Percentiles rank a stretch among this genome's conserved stretches.
Evolutionary conservation across 1,140 invertebrate genomes (phyloP).

Genomic region (Lethocerus indicus): DNA sequence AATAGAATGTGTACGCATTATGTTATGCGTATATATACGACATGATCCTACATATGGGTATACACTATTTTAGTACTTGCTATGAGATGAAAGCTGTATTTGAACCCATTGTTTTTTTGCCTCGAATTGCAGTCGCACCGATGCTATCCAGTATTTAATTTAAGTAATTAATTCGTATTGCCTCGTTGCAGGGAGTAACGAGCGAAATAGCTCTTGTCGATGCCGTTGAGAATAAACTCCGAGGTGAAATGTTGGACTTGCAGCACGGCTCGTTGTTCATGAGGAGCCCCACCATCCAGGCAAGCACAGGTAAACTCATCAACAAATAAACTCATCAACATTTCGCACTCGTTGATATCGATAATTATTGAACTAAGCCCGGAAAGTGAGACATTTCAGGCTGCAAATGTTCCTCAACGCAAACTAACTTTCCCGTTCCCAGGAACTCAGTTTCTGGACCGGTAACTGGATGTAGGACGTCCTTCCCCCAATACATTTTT

Average conservation of each 20-base stretch:
- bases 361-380: not conserved
- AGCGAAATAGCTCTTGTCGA: conserved; percentile 73
- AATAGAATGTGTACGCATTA: too few relatives aligned
- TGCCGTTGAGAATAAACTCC: conserved; percentile 60
- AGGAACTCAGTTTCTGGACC: not conserved
- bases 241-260: conserved; percentile 76
- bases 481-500: too few relatives aligned
- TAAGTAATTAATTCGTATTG: too few relatives aligned
- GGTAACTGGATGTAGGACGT: too few relatives aligned
- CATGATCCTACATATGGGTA: too few relatives aligned
- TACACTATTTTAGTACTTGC: too few relatives aligned
- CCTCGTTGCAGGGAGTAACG: too few relatives aligned
- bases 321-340: not conserved
- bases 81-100: too few relatives aligned
- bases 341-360: not conserved
- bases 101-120: too few relatives aligned
- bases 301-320: conserved; percentile 38
- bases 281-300: conserved; percentile 58
- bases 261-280: conserved; percentile 76
- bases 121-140: too few relatives aligned
- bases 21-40: too few relatives aligned
- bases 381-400: not conserved
- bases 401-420: not conserved
- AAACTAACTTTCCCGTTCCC: not conserved
- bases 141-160: too few relatives aligned